Conservation (phyloP, 1,140 invertebrate species). For the Bombus polaris region DNA sequence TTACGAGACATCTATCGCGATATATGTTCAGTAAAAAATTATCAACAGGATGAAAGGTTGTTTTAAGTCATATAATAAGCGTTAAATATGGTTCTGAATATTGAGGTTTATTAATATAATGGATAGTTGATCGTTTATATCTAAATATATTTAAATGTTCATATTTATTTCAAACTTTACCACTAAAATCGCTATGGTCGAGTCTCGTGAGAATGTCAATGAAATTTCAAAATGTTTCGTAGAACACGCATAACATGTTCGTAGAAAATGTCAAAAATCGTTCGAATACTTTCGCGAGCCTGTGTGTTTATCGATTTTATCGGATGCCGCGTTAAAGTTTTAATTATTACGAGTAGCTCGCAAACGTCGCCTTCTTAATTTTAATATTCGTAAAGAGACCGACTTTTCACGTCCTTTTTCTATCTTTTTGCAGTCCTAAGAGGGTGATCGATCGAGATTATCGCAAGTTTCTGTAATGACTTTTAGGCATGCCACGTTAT, state of each 20-base stretch:
- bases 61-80: too few species aligned
- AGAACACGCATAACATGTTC: not conserved
- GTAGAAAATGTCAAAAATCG: not conserved
- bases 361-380: not conserved
- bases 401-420: not conserved
- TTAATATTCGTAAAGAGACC: not conserved
- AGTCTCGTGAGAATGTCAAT: not conserved
- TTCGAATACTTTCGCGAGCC: not conserved
- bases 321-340: not conserved
- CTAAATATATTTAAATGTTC: not conserved
- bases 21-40: too few species aligned
- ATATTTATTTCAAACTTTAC: not conserved
- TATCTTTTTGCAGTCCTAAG: not conserved
- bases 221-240: not conserved
- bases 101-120: too few species aligned
- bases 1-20: too few species aligned
- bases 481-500: slow-evolving; percentile 38
- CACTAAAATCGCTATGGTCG: not conserved
- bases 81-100: not conserved
- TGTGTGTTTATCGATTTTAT: not conserved
- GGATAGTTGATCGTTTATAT: not conserved
- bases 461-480: slow-evolving; percentile 12
- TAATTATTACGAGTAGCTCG: not conserved
- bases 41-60: too few species aligned
- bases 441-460: not conserved